phyloP scores from a whole-genome alignment of 2,888 invertebrate species.

The Petrolisthes cinctipes region DNA sequence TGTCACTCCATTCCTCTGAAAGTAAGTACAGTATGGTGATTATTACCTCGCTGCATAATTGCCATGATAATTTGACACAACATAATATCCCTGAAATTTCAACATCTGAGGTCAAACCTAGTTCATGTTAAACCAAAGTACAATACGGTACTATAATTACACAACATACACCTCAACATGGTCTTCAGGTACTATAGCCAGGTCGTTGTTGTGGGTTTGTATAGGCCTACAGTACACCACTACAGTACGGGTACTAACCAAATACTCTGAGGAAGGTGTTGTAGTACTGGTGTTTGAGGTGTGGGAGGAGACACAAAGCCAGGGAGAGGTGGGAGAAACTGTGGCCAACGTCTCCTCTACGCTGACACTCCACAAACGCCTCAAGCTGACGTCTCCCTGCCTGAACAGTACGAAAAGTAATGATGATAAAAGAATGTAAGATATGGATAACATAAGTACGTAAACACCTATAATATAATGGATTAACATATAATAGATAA shows the following conservation, averaged over 20 bases:
- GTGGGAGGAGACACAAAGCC: constrained; percentile 38
- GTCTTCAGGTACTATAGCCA: too few species aligned
- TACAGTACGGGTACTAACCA: constrained; percentile 23
- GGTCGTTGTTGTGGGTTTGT: too few species aligned
- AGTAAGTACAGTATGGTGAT: background rate
- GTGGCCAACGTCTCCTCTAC: constrained; percentile 32
- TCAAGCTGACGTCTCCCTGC: constrained; percentile 35
- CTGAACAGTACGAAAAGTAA: constrained; percentile 4
- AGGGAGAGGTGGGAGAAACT: constrained; percentile 49
- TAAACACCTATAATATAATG: background rate
- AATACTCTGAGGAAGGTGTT: constrained; percentile 41
- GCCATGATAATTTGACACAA: background rate
- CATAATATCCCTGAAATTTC: too few species aligned
- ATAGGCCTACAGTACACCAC: too few species aligned
- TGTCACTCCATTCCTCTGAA: constrained; percentile 49
- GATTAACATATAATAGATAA: background rate
- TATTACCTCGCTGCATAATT: background rate
- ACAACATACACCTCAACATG: too few species aligned
- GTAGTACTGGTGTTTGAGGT: constrained; percentile 45
- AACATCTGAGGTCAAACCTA: too few species aligned
- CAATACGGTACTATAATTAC: too few species aligned
- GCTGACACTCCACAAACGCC: constrained; percentile 33
- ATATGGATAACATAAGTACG: background rate
- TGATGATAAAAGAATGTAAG: background rate
- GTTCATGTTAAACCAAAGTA: too few species aligned